Conservation (phyloP, 2,113 vertebrate genomes). For the Leucoraja erinaceus region DNA sequence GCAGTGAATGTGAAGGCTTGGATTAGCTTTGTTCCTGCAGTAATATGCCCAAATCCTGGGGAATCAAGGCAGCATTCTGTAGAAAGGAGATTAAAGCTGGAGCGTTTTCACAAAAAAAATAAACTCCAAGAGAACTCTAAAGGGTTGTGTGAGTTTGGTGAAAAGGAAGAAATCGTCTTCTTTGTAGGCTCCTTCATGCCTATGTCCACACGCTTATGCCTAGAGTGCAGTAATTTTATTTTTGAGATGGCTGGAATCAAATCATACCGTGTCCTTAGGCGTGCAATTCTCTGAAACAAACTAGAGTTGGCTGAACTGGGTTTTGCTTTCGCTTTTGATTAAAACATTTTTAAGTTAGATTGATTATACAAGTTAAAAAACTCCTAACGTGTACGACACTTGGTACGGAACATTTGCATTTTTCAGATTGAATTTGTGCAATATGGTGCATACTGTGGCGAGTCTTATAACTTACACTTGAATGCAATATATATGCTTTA, state of each 20-base stretch:
- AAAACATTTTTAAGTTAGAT: not conserved
- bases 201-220: not conserved
- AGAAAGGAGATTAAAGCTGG: not conserved
- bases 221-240: not conserved
- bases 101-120: not conserved
- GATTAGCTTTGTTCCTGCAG: not conserved
- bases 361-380: slow-evolving; percentile 2
- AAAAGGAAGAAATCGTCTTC: not conserved
- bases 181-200: not conserved
- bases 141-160: not conserved
- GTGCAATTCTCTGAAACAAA: not conserved
- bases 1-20: not conserved
- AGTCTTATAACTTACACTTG: no score
- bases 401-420: no score
- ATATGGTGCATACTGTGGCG: no score
- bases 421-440: no score
- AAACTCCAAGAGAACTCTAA: not conserved
- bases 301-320: not conserved
- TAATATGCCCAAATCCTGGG: not conserved
- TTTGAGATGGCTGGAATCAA: not conserved
- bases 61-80: not conserved
- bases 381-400: not conserved
- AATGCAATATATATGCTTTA: no score
- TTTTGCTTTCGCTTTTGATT: not conserved
- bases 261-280: not conserved